phyloP scores from a whole-genome alignment of 2,113 vertebrate genomes.

The Suncus etruscus region DNA sequence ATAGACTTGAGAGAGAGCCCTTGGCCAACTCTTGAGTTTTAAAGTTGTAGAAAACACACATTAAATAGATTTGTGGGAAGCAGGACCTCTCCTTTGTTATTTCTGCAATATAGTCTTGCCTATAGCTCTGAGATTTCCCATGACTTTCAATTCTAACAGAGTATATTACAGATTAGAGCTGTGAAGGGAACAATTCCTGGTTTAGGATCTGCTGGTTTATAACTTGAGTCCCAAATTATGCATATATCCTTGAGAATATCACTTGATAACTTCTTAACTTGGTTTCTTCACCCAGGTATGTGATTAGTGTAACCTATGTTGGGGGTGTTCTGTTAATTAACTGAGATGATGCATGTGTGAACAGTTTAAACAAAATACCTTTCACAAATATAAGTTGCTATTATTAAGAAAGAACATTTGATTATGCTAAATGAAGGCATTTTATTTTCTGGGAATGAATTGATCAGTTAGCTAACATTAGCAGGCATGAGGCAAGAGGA shows the following conservation, averaged over 20 bases:
- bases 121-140: background rate
- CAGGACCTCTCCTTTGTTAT: background rate
- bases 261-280: background rate
- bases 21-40: background rate
- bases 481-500: constrained; percentile 52
- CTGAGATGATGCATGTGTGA: background rate
- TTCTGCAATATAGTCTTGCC: background rate
- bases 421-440: constrained; percentile 75
- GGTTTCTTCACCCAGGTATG: background rate
- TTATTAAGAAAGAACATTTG: constrained; percentile 49
- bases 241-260: background rate
- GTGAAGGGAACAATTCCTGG: background rate
- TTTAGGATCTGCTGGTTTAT: background rate
- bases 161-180: background rate
- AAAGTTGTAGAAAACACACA: constrained; percentile 38
- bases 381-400: constrained; percentile 46
- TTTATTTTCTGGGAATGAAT: constrained; percentile 68
- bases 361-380: background rate
- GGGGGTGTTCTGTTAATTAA: background rate
- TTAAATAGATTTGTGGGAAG: background rate
- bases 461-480: constrained; percentile 67
- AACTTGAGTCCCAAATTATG: background rate
- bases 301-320: background rate
- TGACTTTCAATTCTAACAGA: background rate
- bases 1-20: background rate